A percentile compares a stretch with the other conserved stretches of the same genome.
Conservation (phyloP, 2,888 invertebrate species). For the Elysia crispata region DNA sequence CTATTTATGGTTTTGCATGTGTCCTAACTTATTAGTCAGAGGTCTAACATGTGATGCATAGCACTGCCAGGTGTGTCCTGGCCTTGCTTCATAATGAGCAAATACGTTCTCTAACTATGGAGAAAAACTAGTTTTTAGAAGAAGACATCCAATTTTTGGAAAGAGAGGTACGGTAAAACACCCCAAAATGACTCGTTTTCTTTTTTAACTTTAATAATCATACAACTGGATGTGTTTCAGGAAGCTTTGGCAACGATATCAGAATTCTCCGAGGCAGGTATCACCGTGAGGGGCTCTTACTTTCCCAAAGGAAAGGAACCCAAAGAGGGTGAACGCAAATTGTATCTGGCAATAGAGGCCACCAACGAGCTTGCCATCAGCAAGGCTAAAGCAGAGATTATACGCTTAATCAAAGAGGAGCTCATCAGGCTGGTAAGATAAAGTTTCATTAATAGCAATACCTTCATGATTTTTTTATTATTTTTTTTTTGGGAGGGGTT, state of each 20-base stretch:
- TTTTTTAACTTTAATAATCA: too few relatives aligned
- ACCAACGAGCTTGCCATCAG: conserved; percentile 91
- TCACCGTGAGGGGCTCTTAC: conserved; percentile 96
- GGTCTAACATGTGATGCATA: too few relatives aligned
- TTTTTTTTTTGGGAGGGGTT: neutral
- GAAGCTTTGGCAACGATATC: conserved; percentile 98
- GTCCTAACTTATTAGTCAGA: too few relatives aligned
- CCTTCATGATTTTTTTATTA: too few relatives aligned
- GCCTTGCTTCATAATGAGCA: too few relatives aligned
- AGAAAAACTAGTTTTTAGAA: too few relatives aligned
- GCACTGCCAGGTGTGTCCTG: too few relatives aligned
- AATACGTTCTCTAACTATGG: too few relatives aligned
- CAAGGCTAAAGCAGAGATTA: conserved; percentile 86
- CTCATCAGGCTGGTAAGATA: conserved; percentile 86
- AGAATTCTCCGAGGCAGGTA: conserved; percentile 99
- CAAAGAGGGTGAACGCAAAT: conserved; percentile 86
- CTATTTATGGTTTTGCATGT: too few relatives aligned
- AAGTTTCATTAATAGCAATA: neutral
- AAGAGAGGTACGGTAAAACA: too few relatives aligned
- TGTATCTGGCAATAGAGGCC: conserved; percentile 99
- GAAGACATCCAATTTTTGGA: too few relatives aligned
- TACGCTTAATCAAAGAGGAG: conserved; percentile 98
- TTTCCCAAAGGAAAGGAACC: conserved; percentile 92
- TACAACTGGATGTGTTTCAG: conserved; percentile 77
- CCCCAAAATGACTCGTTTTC: too few relatives aligned